phyloP scores from a whole-genome alignment of 2,113 vertebrate genomes.

The Spermophilus dauricus region DNA sequence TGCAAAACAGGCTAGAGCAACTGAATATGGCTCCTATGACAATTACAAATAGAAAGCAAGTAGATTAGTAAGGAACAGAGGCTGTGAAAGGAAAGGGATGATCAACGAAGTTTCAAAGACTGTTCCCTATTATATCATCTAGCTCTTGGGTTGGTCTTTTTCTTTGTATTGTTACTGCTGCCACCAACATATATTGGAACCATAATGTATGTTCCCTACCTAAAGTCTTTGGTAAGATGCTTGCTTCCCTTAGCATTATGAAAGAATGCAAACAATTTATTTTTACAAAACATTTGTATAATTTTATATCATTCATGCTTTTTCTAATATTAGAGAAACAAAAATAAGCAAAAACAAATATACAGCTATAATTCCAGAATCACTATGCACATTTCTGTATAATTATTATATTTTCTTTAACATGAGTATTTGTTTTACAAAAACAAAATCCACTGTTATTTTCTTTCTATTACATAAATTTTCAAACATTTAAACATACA shows the following conservation, averaged over 20 bases:
- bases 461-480: neutral
- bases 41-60: neutral
- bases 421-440: neutral
- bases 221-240: neutral
- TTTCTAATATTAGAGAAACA: neutral
- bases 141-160: neutral
- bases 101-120: neutral
- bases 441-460: neutral
- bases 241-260: neutral
- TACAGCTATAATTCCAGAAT: neutral
- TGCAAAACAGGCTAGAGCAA: neutral
- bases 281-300: neutral
- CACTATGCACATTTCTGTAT: neutral
- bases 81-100: no score
- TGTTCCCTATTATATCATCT: neutral
- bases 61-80: neutral
- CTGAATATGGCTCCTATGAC: neutral
- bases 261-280: neutral
- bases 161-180: neutral
- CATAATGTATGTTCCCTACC: neutral
- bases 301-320: neutral
- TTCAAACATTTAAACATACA: neutral
- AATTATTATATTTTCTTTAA: neutral
- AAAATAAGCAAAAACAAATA: neutral
- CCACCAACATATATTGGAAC: neutral